phyloP scores from a whole-genome alignment of 2,888 invertebrate species.

The Caenorhabditis sinica region DNA sequence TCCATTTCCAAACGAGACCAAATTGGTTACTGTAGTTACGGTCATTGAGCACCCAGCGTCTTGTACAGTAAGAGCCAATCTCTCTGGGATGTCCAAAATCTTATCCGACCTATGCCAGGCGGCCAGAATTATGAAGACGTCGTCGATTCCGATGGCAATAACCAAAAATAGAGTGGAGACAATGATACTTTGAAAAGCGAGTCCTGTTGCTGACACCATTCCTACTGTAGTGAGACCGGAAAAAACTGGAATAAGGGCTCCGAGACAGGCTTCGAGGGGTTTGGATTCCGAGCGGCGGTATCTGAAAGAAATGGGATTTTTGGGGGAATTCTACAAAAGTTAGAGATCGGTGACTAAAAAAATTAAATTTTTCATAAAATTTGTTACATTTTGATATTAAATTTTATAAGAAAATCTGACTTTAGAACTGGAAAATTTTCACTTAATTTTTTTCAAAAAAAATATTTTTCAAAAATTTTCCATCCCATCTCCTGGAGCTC shows the following conservation, averaged over 20 bases:
- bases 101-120: conserved; percentile 76
- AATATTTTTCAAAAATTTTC: background rate
- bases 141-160: conserved; percentile 77
- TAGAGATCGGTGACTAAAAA: background rate
- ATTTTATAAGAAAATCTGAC: background rate
- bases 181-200: conserved; percentile 77
- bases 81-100: conserved; percentile 60
- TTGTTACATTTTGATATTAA: background rate
- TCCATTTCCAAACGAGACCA: conserved; percentile 79
- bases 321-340: background rate
- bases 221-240: conserved; percentile 75
- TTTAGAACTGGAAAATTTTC: background rate
- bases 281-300: conserved; percentile 70
- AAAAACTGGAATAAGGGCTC: conserved; percentile 74
- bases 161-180: conserved; percentile 75
- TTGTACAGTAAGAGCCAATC: conserved; percentile 70
- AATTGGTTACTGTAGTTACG: conserved; percentile 77
- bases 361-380: background rate
- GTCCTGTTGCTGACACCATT: conserved; percentile 74
- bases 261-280: conserved; percentile 75
- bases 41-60: conserved; percentile 79
- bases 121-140: conserved; percentile 77
- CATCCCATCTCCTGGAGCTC: background rate
- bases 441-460: background rate
- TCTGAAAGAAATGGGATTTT: conserved; percentile 29